Conservation (phyloP, 1,140 invertebrate species). For the Megalopta genalis region DNA sequence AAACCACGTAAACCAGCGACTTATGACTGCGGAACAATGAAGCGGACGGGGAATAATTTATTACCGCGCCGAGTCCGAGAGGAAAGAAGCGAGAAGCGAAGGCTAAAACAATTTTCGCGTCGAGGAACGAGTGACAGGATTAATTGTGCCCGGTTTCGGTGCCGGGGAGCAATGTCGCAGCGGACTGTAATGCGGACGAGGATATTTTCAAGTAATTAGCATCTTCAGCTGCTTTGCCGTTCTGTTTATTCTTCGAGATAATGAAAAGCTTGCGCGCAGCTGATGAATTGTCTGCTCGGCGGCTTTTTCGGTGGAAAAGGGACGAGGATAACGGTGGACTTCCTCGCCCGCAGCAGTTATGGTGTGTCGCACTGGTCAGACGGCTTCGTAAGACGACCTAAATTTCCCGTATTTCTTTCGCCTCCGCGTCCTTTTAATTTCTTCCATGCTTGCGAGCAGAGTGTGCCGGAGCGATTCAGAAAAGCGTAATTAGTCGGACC, state of each 20-base stretch:
- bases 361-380: not conserved
- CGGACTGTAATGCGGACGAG: not conserved
- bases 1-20: not conserved
- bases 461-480: too few relatives aligned
- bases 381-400: too few relatives aligned
- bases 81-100: not conserved
- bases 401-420: too few relatives aligned
- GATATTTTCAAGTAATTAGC: not conserved
- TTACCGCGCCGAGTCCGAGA: not conserved
- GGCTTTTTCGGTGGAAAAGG: not conserved
- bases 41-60: not conserved
- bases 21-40: not conserved
- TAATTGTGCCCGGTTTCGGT: not conserved
- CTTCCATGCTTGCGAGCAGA: too few relatives aligned
- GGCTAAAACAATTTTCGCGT: not conserved
- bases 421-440: too few relatives aligned
- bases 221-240: not conserved
- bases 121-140: not conserved
- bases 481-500: too few relatives aligned
- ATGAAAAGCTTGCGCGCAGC: not conserved
- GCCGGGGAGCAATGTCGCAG: not conserved
- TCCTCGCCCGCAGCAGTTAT: not conserved
- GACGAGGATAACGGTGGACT: not conserved
- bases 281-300: not conserved
- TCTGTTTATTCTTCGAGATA: not conserved